These are phyloP conservation scores for Calephelis virginiensis DNA, from an alignment of 1,140 invertebrate species.

Conservation along the genomic window DNA sequence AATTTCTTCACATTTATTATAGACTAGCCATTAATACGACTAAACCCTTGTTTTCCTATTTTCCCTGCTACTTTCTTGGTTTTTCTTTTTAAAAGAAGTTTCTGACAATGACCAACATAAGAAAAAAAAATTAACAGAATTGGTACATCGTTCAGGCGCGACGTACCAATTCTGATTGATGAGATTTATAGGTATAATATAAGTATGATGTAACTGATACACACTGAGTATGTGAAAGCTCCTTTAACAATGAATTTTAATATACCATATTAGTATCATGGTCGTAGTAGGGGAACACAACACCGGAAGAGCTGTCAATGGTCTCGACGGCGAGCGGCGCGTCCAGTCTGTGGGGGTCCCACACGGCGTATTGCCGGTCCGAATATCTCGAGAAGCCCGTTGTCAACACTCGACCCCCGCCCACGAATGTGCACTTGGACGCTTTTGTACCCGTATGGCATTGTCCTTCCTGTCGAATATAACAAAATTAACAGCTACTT, in stretches of 20 bases:
- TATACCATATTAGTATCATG: slow-evolving; percentile 91
- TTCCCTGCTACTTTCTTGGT: too few relatives aligned
- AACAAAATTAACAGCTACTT: too few relatives aligned
- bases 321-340: slow-evolving; percentile 88
- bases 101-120: too few relatives aligned
- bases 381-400: slow-evolving; percentile 95
- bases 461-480: slow-evolving; percentile 83
- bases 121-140: too few relatives aligned
- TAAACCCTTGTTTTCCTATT: too few relatives aligned
- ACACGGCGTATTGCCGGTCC: slow-evolving; percentile 93
- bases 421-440: slow-evolving; percentile 93
- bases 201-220: too few relatives aligned
- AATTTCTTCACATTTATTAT: too few relatives aligned
- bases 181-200: too few relatives aligned
- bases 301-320: slow-evolving; percentile 94
- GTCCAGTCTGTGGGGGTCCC: slow-evolving; percentile 90
- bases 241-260: neutral
- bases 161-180: too few relatives aligned
- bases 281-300: slow-evolving; percentile 96
- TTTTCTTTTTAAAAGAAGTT: too few relatives aligned
- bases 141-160: too few relatives aligned
- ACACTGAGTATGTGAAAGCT: neutral
- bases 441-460: slow-evolving; percentile 93
- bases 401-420: slow-evolving; percentile 88
- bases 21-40: too few relatives aligned